These are phyloP conservation scores for Ochropleura leucogaster DNA, from an alignment of 2,888 invertebrate species.

Conservation along the genomic window DNA sequence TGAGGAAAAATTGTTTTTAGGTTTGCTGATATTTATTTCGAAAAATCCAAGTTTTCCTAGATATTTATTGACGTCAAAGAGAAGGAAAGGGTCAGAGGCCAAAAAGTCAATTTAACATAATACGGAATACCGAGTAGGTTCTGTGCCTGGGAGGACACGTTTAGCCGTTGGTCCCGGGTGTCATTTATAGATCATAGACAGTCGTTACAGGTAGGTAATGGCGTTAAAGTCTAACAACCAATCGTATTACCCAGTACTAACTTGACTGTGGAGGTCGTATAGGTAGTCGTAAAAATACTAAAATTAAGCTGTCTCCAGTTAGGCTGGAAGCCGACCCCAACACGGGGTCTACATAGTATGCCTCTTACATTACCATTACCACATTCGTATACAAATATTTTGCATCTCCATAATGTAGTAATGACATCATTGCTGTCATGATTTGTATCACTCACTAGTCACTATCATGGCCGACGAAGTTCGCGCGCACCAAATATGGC, in stretches of 20 bases:
- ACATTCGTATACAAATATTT: background rate
- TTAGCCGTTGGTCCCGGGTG: no score
- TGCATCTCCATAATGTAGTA: slow-evolving; percentile 12
- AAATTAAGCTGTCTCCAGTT: no score
- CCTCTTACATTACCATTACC: background rate
- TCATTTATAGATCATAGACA: no score
- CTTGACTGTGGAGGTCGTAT: no score
- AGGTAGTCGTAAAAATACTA: no score
- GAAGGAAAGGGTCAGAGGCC: background rate
- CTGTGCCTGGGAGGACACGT: no score
- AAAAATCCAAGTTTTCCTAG: background rate
- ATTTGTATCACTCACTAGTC: slow-evolving; percentile 42
- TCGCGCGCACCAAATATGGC: slow-evolving; percentile 64
- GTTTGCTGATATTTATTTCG: no score
- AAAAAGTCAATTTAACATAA: background rate
- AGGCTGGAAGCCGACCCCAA: background rate
- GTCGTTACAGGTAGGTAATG: no score
- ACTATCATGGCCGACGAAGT: slow-evolving; percentile 46
- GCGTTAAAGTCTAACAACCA: no score
- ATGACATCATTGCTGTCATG: slow-evolving; percentile 69
- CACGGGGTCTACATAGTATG: background rate
- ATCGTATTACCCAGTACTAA: no score
- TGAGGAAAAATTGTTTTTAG: slow-evolving; percentile 10
- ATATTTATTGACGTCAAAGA: background rate
- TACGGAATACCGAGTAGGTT: background rate